phyloP scores from a whole-genome alignment of 2,888 invertebrate species.

The Pammene fasciana region DNA sequence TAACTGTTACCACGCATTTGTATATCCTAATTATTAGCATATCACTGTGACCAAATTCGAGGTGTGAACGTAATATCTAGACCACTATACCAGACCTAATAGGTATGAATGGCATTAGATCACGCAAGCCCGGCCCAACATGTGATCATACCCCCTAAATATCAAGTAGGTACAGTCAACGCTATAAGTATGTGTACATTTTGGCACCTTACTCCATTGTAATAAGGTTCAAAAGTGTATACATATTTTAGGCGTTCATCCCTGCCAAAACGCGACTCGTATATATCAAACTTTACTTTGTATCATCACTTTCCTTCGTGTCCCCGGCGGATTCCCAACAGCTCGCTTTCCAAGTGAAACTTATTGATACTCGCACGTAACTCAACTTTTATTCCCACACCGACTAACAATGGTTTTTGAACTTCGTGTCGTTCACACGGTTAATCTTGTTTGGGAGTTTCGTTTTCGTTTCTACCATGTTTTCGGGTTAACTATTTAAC shows the following conservation, averaged over 20 bases:
- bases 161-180: no score
- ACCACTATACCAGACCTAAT: background rate
- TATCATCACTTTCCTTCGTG: no score
- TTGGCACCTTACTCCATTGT: no score
- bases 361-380: slow-evolving; percentile 23
- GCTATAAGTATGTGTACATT: no score
- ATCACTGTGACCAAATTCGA: background rate
- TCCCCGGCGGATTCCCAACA: no score
- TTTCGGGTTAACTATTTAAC: background rate
- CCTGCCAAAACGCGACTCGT: no score
- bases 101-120: slow-evolving; percentile 3
- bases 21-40: background rate
- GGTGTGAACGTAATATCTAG: slow-evolving; percentile 18
- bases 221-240: no score
- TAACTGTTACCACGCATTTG: no score
- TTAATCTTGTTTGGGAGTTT: slow-evolving; percentile 26
- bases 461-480: slow-evolving; percentile 12
- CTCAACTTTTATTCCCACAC: slow-evolving; percentile 6
- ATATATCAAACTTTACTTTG: no score
- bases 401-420: slow-evolving; percentile 8
- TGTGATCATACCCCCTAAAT: no score
- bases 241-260: no score
- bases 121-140: slow-evolving; percentile 9
- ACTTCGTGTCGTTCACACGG: slow-evolving; percentile 3
- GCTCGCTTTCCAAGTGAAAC: slow-evolving; percentile 37